Base-by-base conservation (phyloP, 2,888 invertebrate genomes). In the Rhamphomyia laevipes region DNA sequence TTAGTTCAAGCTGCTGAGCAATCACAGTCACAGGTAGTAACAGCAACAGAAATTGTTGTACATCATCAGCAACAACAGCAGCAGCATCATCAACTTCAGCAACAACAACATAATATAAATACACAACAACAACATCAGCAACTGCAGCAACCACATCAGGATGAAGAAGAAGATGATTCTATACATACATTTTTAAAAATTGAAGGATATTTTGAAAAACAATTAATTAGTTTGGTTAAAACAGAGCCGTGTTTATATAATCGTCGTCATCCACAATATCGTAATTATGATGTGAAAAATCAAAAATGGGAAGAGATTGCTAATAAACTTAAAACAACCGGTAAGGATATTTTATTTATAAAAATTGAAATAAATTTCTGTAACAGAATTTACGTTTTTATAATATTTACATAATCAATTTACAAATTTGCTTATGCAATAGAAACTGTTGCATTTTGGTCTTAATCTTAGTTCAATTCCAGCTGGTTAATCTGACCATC, bases 191-290 rank as follows among this genome's bases (percentile, higher is more conserved):
- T 65, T 57, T 56, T 67, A 0, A 66, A 67, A 48, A 66, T 67
- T 49, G 67, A 67, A 52, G 66, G 65, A 50, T 67, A 66, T 50
- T 67, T 67, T 35, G 67, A 67, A 46, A 65, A 67, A 46, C 65
- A 67, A 48, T 57, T 67, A 4, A 67, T 67, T 16, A 55, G 58
- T 12, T 51, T 67, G 47, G 59, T 67, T 17, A 61, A 65, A 45
- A 59, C 62, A 21, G 64, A 64, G 35, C 61, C 64, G 31, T 58
- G 67, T 46, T 56, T 67, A 12, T 67, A 67, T 51, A 63, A 67
- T 43, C 59, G 56, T 43, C 56, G 59, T 42, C 62, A 67, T 55
- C 59, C 63, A 10, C 61, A 61, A 47, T 67, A 67, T 54, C 64
- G 65, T 15, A 66, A 67, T 55, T 57, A 62, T 3, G 65, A 65